A percentile compares a stretch with the other conserved stretches of the same genome.
phyloP scores from a whole-genome alignment of 1,140 invertebrate genomes.

The Idris sp. region DNA sequence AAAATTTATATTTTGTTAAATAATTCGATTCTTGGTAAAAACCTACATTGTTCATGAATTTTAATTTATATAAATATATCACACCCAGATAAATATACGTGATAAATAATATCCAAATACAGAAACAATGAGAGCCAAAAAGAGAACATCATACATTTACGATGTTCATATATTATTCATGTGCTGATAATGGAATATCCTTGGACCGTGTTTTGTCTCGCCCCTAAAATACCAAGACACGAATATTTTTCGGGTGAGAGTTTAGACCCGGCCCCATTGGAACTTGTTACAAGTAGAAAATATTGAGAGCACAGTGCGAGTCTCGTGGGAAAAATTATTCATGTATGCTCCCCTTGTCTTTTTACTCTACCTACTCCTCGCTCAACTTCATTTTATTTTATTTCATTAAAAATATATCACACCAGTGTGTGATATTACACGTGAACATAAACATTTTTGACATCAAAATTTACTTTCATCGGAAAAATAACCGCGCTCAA shows the following conservation, averaged over 20 bases:
- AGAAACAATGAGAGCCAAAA: conserved; percentile 17
- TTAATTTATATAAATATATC: no score
- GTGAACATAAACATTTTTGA: no score
- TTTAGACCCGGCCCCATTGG: conserved; percentile 23
- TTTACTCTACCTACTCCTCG: background rate
- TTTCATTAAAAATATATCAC: conserved; percentile 20
- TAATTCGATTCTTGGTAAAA: no score
- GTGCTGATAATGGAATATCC: conserved; percentile 50
- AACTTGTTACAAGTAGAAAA: conserved; percentile 44
- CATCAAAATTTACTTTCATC: no score
- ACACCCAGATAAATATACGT: no score
- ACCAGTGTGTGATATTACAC: background rate
- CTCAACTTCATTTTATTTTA: conserved; percentile 8
- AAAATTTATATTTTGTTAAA: no score
- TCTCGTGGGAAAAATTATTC: conserved; percentile 49
- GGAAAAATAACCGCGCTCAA: no score
- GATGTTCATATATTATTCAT: conserved; percentile 50
- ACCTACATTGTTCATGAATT: no score
- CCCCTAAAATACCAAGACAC: conserved; percentile 35
- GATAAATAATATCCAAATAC: background rate
- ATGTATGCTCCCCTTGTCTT: conserved; percentile 7
- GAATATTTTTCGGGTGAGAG: conserved; percentile 27
- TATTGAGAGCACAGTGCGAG: conserved; percentile 32
- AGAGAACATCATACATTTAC: conserved; percentile 20
- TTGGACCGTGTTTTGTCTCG: conserved; percentile 30